Evolutionary conservation across 1,140 invertebrate genomes (phyloP), one percentile per base, ranked within the genome.

Genomic region (Chironomus striatipennis): DNA sequence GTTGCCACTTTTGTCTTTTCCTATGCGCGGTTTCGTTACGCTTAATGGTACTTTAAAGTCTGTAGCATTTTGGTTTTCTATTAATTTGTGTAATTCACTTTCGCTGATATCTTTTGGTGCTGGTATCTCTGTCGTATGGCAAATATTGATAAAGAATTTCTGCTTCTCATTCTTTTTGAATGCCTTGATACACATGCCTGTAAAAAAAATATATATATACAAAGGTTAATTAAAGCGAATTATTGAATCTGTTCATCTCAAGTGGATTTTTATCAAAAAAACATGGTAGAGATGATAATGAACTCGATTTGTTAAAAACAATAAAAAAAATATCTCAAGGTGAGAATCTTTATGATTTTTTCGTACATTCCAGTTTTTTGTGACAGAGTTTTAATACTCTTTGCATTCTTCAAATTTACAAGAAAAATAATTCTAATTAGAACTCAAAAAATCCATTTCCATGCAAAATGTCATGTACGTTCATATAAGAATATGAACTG

Each of bases 181-280:
- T 20, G 89, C 88, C 84, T 97, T 97, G 0, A 96, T 84, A 79
- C 94, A 96, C 77, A 93, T 87, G 73, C 94, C 94, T 95, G 80
- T n/a, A 17, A 83, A 85, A 74, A 74, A 8, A 17, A 7, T 15
- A 20, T 0, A 73, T n/a, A 65, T 47, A 5, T 5, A 34, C 24
- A 34, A 34, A 34, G 24, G 24, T 34, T 57, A 57, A 57, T 57
- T 57, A 10, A 57, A 12, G 47, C 9, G 47, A 10, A 2, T 57
- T 57, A 57, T 2, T 57, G 1, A 2, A 57, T 2, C 7, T n/a
- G n/a, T n/a, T 57, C 2, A 57, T 34, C 24, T 34, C 2, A 34
- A 34, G 24, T 34, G 24, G 24, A 34, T 34, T 34, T 34, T 34
- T 34, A 34, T 34, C 24, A 34, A 34, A 34, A 34, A 34, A 34